Evolutionary conservation across 2,797 vertebrate genomes (phyloP), one percentile per base, ranked within the genome.

Genomic region (Enteromius paludinosus): DNA sequence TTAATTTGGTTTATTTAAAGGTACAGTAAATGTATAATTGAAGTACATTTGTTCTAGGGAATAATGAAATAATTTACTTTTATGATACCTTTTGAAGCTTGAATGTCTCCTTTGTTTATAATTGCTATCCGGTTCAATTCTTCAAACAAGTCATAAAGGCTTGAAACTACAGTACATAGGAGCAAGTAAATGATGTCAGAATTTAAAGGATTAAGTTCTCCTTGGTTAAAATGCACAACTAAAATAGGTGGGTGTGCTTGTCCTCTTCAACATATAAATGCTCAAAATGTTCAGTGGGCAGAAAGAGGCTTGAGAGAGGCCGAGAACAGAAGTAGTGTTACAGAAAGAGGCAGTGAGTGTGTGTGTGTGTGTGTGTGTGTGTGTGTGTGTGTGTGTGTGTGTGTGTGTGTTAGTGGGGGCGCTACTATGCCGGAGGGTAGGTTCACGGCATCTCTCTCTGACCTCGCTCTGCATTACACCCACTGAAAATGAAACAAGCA

Each of bases 401-500:
- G 69, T 77, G 75, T 82, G 71, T 85, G 8, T 38, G 3, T 25
- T 62, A 72, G 66, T 45, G 30, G 12, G 65, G 54, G 28, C 75
- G 79, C 54, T 75, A 76, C 68, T 78, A 78, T 85, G 81, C 73
- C 28, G n/a, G 15, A 79, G 61, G 64, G 30, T 30, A 70, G 72
- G 81, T 52, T 86, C 74, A 45, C 81, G 68, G 33, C 72, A 69
- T 70, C 69, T 84, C 76, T 70, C 78, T 45, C 65, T 78, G 62
- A 79, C 77, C 69, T 87, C 41, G 71, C 54, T 79, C 81, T 82
- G 73, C 84, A 84, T 83, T 66, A 84, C 85, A 77, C 83, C 80
- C 82, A 84, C 86, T 71, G 64, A 81, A 54, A 70, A 77, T 76
- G 61, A 66, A 82, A 84, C 59, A 17, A n/a, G 12, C 33, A 5